A percentile compares a stretch with the other conserved stretches of the same genome.
Evolutionary conservation across 2,888 invertebrate genomes (phyloP).

Genomic region (Schrankia costaestrigalis): DNA sequence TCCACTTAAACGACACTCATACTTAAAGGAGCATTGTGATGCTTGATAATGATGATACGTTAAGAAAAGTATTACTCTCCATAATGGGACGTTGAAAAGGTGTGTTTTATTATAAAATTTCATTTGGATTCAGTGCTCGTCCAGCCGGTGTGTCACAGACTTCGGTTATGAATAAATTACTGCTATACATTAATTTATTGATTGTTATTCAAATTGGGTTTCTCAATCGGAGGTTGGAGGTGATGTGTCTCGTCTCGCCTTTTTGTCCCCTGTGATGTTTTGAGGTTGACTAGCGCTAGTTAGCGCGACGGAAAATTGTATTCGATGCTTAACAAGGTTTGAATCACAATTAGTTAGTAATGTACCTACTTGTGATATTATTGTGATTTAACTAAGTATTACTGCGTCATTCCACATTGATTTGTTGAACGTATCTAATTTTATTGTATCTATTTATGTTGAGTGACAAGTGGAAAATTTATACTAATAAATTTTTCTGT

Average conservation of each 20-base stretch:
- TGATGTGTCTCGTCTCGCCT: constrained; percentile 65
- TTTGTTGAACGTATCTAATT: constrained; percentile 51
- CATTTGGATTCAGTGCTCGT: constrained; percentile 75
- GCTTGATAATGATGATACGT: constrained; percentile 74
- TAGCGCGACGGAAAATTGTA: constrained; percentile 56
- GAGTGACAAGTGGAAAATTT: constrained; percentile 55
- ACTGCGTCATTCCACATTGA: constrained; percentile 49
- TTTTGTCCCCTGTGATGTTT: constrained; percentile 58
- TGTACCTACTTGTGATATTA: constrained; percentile 33
- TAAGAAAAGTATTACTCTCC: constrained; percentile 72
- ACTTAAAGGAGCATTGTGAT: constrained; percentile 70
- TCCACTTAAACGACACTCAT: constrained; percentile 67
- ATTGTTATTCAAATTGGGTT: constrained; percentile 80
- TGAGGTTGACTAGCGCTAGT: constrained; percentile 54
- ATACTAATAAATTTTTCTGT: constrained; percentile 31
- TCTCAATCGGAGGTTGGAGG: constrained; percentile 78
- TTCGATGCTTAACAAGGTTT: constrained; percentile 43
- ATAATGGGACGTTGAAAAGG: constrained; percentile 69
- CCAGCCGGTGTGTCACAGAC: constrained; percentile 62
- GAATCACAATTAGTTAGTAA: no score
- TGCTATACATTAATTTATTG: constrained; percentile 78
- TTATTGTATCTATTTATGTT: constrained; percentile 39
- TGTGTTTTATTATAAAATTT: constrained; percentile 74
- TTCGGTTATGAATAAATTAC: constrained; percentile 75
- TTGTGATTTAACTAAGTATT: constrained; percentile 32